These are phyloP conservation scores for Pseudolaguvia tuberculata DNA, from an alignment of 2,113 vertebrate species.

Conservation along the genomic window DNA sequence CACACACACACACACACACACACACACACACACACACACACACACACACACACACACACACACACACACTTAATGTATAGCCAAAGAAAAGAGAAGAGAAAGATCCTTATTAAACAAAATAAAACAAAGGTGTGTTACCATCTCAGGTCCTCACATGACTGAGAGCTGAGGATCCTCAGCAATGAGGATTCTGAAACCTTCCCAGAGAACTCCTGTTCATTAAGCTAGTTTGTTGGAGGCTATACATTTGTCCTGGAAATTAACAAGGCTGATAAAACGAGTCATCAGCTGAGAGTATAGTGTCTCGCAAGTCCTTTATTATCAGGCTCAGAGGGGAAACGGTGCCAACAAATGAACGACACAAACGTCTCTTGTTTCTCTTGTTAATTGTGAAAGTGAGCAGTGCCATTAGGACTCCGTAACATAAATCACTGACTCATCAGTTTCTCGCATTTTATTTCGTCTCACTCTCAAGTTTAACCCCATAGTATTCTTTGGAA, in stretches of 20 bases:
- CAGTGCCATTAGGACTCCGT: too few relatives aligned
- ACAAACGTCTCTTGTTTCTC: too few relatives aligned
- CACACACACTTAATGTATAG: too few relatives aligned
- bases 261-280: constrained; percentile 66
- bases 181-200: constrained; percentile 59
- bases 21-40: too few relatives aligned
- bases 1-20: too few relatives aligned
- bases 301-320: constrained; percentile 30
- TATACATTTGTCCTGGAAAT: constrained; percentile 67
- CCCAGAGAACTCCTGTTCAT: constrained; percentile 64
- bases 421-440: too few relatives aligned
- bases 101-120: neutral
- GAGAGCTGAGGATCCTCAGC: constrained; percentile 30
- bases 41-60: too few relatives aligned
- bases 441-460: too few relatives aligned
- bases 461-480: too few relatives aligned
- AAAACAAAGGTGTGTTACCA: constrained; percentile 37
- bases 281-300: constrained; percentile 45
- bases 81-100: too few relatives aligned
- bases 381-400: too few relatives aligned
- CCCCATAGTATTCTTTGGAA: too few relatives aligned
- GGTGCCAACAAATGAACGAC: constrained; percentile 7
- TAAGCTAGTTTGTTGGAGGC: constrained; percentile 64
- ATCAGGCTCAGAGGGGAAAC: constrained; percentile 23
- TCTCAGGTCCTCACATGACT: constrained; percentile 24